Base-by-base conservation (phyloP, 1,140 invertebrate species). In the Ceratoteleas bidentatus region DNA sequence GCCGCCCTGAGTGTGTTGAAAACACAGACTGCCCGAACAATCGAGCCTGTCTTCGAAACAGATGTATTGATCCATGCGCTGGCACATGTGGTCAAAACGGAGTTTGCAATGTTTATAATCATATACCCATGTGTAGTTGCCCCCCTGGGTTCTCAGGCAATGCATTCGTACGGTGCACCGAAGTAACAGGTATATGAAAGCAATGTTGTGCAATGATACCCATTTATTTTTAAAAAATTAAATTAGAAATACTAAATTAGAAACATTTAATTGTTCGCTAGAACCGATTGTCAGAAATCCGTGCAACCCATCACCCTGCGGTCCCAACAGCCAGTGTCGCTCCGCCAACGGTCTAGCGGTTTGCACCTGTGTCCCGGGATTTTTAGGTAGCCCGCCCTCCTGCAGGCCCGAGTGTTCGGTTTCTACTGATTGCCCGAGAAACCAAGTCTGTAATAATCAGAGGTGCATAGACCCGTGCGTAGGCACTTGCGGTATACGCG, bases 251-350 rank as follows among this genome's bases (percentile, higher is more conserved):
- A n/a, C n/a, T n/a, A n/a, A n/a, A n/a, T n/a, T n/a, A n/a, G n/a
- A n/a, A 24, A 24, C 24, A 24, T 24, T 24, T 24, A 24, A 24
- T 24, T 24, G 24, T 24, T 24, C 24, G 24, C 4, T 24, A 62
- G 60, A 62, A 36, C 60, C 60, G 36, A 32, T 52, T 15, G 47
- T 62, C n/a, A 34, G n/a, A 62, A 53, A 65, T 15, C 95, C 95
- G 0, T 96, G 96, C 86, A 90, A 92, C 61, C 95, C 95, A 49
- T 96, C 95, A 32, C 96, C 96, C 4, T 97, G 96, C 88, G 96
- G 96, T 33, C 93, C 94, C 13, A 93, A 96, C 85, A 94, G 94
- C 84, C 90, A 94, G 79, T 96, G 95, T 88, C 93, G 94, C 80
- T 93, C 94, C 77, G 92, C 92, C 13, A 94, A 95, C 83, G 90